Percentiles rank a stretch among this genome's conserved stretches.
These are phyloP conservation scores for Mormyrops attenuatus DNA, from an alignment of 2,797 vertebrate species.

Conservation along the genomic window DNA sequence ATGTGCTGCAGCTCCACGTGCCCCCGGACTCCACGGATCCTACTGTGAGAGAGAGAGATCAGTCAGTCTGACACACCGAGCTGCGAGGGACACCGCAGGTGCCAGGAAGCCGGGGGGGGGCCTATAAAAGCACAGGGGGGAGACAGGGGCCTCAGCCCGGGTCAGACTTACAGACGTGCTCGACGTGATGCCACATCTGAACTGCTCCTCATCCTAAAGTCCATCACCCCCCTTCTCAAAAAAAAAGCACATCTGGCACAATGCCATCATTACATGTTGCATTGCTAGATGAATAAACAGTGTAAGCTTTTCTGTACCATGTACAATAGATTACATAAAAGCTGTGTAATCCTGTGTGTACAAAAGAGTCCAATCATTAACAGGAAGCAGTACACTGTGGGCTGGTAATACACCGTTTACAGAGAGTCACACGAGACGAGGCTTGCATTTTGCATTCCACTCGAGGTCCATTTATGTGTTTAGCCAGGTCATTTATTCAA, in stretches of 20 bases:
- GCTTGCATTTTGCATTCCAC: neutral
- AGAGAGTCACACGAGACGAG: neutral
- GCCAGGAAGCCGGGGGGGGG: neutral
- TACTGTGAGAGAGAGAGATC: conserved; percentile 23
- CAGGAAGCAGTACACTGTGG: neutral
- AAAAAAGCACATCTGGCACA: neutral
- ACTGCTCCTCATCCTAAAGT: neutral
- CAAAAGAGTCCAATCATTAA: neutral
- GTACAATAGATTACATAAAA: neutral
- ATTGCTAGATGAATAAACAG: neutral
- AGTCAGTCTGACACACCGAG: conserved; percentile 3
- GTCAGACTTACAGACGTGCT: neutral
- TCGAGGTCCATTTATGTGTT: neutral
- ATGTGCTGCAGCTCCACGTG: conserved; percentile 1
- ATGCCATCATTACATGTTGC: neutral
- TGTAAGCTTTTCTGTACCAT: neutral
- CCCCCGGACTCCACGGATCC: neutral
- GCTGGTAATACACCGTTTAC: neutral
- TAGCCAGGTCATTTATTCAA: neutral
- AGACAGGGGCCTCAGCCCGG: neutral
- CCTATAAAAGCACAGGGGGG: neutral
- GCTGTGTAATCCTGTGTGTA: neutral
- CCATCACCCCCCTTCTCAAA: neutral
- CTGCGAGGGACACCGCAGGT: neutral
- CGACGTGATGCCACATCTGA: neutral